Percentiles rank a stretch among this genome's conserved stretches.
These are phyloP conservation scores for Cylas formicarius DNA, from an alignment of 1,140 invertebrate genomes.

Conservation along the genomic window DNA sequence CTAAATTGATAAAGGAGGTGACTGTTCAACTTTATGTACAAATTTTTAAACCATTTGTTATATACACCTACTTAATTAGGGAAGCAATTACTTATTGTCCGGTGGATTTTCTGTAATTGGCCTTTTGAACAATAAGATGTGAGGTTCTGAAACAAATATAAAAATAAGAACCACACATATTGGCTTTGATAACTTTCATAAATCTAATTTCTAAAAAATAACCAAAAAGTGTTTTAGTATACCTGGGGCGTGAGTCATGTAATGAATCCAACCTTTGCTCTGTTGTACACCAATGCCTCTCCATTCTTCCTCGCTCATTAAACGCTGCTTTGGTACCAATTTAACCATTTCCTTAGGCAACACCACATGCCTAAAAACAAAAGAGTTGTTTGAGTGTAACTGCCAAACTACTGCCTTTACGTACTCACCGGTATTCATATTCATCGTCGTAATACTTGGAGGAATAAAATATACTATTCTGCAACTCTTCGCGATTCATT, in stretches of 20 bases:
- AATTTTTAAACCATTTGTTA: too few species aligned
- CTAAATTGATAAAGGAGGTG: too few species aligned
- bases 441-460: constrained; percentile 86
- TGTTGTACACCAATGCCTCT: constrained; percentile 87
- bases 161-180: neutral
- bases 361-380: constrained; percentile 82
- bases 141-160: constrained; percentile 47
- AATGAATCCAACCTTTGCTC: constrained; percentile 91
- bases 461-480: constrained; percentile 74
- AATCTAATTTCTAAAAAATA: neutral
- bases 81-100: too few species aligned
- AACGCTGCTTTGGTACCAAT: constrained; percentile 78
- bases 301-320: constrained; percentile 91
- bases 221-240: neutral
- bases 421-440: constrained; percentile 72
- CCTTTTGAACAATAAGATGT: constrained; percentile 59
- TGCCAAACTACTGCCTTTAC: neutral
- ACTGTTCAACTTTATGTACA: too few species aligned
- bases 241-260: constrained; percentile 86
- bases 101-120: constrained; percentile 44
- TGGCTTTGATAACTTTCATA: neutral
- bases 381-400: constrained; percentile 10
- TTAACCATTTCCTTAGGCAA: constrained; percentile 87
- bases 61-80: too few species aligned
- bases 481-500: constrained; percentile 34